These are phyloP conservation scores for Octopus sinensis DNA, from an alignment of 1,140 invertebrate species.

Conservation along the genomic window DNA sequence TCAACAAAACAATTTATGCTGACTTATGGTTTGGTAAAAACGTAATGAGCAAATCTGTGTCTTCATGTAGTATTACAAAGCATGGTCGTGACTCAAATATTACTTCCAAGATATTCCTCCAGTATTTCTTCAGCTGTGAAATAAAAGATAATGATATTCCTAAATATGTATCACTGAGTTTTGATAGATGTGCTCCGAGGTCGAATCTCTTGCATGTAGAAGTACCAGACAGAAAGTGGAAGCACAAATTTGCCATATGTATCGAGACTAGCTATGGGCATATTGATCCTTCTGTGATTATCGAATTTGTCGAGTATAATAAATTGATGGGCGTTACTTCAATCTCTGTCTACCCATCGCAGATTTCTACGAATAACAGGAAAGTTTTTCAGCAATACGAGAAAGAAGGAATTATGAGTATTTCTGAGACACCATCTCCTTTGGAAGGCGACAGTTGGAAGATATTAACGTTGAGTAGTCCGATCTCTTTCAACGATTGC, in stretches of 20 bases:
- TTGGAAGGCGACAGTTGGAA: background rate
- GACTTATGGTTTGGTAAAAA: background rate
- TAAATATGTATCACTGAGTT: background rate
- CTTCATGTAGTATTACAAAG: background rate
- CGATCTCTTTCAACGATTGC: slow-evolving; percentile 8
- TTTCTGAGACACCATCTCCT: background rate
- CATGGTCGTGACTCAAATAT: background rate
- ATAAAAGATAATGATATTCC: background rate
- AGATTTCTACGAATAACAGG: background rate
- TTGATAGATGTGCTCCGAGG: background rate
- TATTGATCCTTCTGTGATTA: background rate
- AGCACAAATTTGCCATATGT: background rate
- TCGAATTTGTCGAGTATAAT: background rate
- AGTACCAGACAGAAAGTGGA: background rate
- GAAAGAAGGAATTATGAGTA: background rate
- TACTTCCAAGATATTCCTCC: background rate
- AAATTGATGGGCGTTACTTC: background rate
- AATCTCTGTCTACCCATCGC: background rate
- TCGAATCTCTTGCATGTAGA: background rate
- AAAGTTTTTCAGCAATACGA: background rate
- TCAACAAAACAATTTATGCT: background rate
- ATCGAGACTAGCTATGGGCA: background rate
- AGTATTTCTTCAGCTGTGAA: background rate
- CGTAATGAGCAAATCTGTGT: background rate
- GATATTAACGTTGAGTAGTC: background rate